These are phyloP conservation scores for Progne subis DNA, from an alignment of 2,113 vertebrate species.

Conservation along the genomic window DNA sequence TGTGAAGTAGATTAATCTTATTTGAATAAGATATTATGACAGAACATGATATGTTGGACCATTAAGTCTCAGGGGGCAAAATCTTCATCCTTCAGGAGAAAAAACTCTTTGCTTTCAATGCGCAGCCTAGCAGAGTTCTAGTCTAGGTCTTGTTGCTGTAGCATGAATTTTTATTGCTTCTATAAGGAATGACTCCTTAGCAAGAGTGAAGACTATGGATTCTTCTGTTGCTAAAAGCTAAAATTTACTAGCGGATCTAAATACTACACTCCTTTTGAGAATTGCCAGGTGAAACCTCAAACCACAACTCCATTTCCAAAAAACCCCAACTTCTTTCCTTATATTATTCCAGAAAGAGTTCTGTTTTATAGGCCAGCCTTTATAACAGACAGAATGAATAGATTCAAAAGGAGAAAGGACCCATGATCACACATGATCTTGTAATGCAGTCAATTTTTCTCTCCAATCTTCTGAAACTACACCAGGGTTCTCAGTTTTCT, in stretches of 20 bases:
- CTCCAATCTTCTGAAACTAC: background rate
- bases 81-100: background rate
- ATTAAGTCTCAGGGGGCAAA: background rate
- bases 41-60: rapidly evolving
- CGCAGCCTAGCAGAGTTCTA: background rate
- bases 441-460: background rate
- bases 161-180: background rate
- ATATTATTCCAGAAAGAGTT: background rate
- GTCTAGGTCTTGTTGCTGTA: background rate
- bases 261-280: background rate
- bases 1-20: background rate
- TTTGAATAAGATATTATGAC: background rate
- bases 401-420: background rate
- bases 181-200: background rate
- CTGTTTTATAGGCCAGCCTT: background rate
- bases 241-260: background rate
- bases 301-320: rapidly evolving
- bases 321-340: background rate
- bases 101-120: background rate
- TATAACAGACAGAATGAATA: background rate
- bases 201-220: background rate
- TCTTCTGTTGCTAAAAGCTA: background rate
- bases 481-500: background rate
- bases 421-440: background rate
- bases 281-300: background rate